phyloP scores from a whole-genome alignment of 2,113 vertebrate genomes.

The Synchiropus splendidus region DNA sequence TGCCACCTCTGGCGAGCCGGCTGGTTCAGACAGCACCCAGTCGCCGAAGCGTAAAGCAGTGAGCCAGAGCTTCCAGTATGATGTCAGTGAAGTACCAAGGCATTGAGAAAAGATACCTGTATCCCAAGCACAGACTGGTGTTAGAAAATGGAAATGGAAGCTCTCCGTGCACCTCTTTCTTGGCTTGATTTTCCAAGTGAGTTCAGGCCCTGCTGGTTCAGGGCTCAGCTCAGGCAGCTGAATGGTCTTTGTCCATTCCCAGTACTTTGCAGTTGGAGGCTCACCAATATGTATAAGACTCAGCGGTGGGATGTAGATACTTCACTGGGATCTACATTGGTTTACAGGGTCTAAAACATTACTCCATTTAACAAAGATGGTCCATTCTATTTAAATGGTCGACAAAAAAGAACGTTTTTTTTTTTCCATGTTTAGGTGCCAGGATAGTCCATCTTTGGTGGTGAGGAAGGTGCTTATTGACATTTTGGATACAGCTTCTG shows the following conservation, averaged over 20 bases:
- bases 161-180: conserved; percentile 13
- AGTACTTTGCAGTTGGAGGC: conserved; percentile 24
- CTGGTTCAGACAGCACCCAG: conserved; percentile 10
- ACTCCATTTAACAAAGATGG: conserved; percentile 34
- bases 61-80: conserved; percentile 65
- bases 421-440: too few relatives aligned
- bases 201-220: conserved; percentile 57
- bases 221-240: conserved; percentile 59
- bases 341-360: conserved; percentile 50
- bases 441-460: too few relatives aligned
- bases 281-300: conserved; percentile 25
- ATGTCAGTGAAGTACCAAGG: conserved; percentile 52
- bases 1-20: conserved; percentile 1
- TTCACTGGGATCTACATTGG: conserved; percentile 21
- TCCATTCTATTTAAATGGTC: conserved; percentile 1
- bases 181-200: conserved; percentile 26
- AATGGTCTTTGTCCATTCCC: conserved; percentile 40
- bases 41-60: conserved; percentile 39
- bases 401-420: too few relatives aligned
- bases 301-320: conserved; percentile 23
- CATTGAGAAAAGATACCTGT: conserved; percentile 32
- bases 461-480: too few relatives aligned
- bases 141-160: background rate
- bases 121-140: conserved; percentile 29
- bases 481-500: too few relatives aligned